Conservation (phyloP, 2,888 invertebrate species). For the Eurois occulta region DNA sequence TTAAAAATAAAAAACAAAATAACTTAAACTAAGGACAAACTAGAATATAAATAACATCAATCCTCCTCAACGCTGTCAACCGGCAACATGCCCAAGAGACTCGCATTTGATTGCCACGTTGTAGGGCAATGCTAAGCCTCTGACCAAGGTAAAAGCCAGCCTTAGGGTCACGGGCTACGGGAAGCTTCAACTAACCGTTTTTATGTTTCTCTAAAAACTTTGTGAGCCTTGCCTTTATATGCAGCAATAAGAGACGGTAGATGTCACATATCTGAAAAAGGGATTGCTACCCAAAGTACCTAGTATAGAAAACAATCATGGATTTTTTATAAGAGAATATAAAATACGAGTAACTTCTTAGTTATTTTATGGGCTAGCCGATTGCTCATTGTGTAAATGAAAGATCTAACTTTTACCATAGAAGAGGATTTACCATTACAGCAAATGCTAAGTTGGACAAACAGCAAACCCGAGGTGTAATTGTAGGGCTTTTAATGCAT, state of each 20-base stretch:
- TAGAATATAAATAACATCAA: background rate
- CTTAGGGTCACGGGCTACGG: background rate
- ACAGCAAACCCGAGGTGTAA: slow-evolving; percentile 8
- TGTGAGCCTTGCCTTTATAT: background rate
- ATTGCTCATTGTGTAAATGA: background rate
- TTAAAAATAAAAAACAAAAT: no score
- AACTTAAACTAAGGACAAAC: background rate
- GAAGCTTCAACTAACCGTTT: background rate
- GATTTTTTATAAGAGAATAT: background rate
- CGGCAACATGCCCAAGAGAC: background rate
- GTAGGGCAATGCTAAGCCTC: background rate
- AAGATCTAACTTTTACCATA: background rate
- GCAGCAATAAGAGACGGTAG: background rate
- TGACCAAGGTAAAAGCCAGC: background rate
- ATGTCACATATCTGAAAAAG: background rate
- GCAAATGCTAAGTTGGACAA: background rate
- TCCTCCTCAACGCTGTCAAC: background rate
- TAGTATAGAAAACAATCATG: background rate
- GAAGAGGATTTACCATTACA: background rate
- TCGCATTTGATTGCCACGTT: background rate
- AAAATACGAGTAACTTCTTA: background rate
- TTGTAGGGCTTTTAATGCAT: background rate
- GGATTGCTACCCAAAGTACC: background rate
- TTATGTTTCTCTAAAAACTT: background rate
- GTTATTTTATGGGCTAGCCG: background rate